Base-by-base conservation (phyloP, 1,140 invertebrate genomes). In the Ceratosolen solmsi region DNA sequence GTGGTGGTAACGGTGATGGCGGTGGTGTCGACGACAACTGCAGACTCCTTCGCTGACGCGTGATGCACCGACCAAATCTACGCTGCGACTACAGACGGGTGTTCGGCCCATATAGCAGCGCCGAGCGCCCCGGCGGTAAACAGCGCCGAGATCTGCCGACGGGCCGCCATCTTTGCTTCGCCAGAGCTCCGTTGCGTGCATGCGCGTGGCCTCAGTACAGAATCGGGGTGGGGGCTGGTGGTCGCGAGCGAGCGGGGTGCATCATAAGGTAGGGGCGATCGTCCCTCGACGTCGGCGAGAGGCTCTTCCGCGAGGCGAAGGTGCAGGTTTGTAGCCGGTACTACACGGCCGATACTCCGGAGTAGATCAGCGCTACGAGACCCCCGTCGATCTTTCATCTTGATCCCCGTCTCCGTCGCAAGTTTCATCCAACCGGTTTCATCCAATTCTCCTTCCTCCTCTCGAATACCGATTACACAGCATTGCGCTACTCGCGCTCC, bases 101-200 rank as follows among this genome's bases (percentile, higher is more conserved):
- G 13, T 13, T 30, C 33, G 63, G 49, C 25, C 76, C 86, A 86
- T 89, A 88, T 87, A 85, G 87, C 84, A 38, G 22, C 51, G 30
- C 54, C 56, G 70, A 38, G n/a, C 54, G 54, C 71, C 54, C 63
- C 68, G 20, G 20, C 51, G 51, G 51, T 15, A 46, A 46, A 25
- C 65, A 36, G 36, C 38, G 38, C 2, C 71, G 46, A 20, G 25
- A n/a, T 15, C 51, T 54, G 5, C 49, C 54, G 1, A 22, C 51
- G 20, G 36, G 33, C 54, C 30, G 73, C 73, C 73, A 60, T 75
- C 7, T 58, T 75, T 41, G 63, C 36, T 30, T 41, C 9, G 38
- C 17, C 41, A 41, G 36, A 27, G 36, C 65, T 33, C 65, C 33
- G 65, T 8, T 30, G 58, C 58, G n/a, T 15, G 27, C n/a, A 8